Conservation (phyloP, 2,113 vertebrate genomes). For the Grammomys surdaster region DNA sequence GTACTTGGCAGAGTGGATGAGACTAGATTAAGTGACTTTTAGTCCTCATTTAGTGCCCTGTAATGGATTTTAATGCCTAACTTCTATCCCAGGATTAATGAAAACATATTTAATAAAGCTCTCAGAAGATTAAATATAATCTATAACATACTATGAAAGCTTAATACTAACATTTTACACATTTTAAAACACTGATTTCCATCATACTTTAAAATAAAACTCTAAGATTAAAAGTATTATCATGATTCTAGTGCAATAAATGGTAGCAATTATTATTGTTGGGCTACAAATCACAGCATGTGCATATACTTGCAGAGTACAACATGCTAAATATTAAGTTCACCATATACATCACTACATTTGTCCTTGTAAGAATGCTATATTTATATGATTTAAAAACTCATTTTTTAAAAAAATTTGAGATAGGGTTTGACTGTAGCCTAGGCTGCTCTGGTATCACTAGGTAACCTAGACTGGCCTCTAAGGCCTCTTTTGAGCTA, state of each 20-base stretch:
- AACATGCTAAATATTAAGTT: neutral
- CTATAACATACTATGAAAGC: neutral
- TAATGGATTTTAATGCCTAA: slow-evolving; percentile 46
- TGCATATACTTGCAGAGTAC: neutral
- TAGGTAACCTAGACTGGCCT: neutral
- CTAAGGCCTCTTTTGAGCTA: neutral
- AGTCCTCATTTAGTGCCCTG: neutral
- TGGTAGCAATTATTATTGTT: neutral
- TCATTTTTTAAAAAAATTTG: neutral
- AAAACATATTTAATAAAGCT: slow-evolving; percentile 64
- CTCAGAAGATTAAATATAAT: slow-evolving; percentile 54
- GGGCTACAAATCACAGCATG: neutral
- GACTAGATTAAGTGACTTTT: slow-evolving; percentile 37
- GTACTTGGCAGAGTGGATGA: neutral
- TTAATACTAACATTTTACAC: slow-evolving; percentile 38
- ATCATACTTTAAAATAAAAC: slow-evolving; percentile 31
- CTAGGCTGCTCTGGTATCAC: neutral
- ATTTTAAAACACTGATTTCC: slow-evolving; percentile 44
- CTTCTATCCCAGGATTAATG: slow-evolving; percentile 24
- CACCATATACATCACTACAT: neutral
- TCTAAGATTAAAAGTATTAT: neutral
- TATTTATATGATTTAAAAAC: neutral
- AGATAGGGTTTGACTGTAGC: neutral
- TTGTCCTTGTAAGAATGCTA: neutral
- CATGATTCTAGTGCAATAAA: neutral